These are phyloP conservation scores for Actinostola sp. DNA, from an alignment of 92 coral and sea anemone species.

Conservation along the genomic window DNA sequence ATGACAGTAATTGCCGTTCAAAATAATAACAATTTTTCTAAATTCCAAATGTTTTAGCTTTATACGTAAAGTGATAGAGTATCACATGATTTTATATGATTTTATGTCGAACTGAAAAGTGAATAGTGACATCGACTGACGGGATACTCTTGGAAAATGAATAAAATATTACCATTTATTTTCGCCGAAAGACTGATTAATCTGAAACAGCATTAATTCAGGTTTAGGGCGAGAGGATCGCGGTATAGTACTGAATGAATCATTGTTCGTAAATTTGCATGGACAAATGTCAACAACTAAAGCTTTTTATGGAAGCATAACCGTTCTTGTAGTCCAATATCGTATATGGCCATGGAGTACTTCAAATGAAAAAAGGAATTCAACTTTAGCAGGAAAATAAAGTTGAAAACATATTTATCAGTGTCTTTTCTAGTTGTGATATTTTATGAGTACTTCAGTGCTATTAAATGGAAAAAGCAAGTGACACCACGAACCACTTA, in stretches of 20 bases:
- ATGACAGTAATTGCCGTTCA: slow-evolving; percentile 3
- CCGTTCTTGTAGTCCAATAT: too few relatives aligned
- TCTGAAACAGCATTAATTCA: too few relatives aligned
- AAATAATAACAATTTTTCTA: slow-evolving; percentile 3
- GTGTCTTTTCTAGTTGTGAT: not conserved
- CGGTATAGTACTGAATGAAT: too few relatives aligned
- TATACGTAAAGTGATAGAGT: not conserved
- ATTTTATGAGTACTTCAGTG: slow-evolving; percentile 1
- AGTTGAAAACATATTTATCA: not conserved
- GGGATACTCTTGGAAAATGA: not conserved
- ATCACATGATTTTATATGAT: too few relatives aligned
- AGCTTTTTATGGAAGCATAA: not conserved
- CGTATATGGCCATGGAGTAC: too few relatives aligned
- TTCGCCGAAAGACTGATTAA: too few relatives aligned
- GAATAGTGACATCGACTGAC: too few relatives aligned
- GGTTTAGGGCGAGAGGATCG: too few relatives aligned
- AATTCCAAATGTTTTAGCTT: not conserved
- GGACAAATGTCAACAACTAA: not conserved
- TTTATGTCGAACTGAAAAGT: too few relatives aligned
- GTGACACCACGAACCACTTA: slow-evolving; percentile 13
- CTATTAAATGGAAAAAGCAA: slow-evolving; percentile 2
- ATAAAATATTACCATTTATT: not conserved
- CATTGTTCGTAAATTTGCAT: not conserved
- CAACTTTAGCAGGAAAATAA: not conserved
- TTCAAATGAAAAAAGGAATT: not conserved